Evolutionary conservation across 1,140 invertebrate species (phyloP).

Genomic region (Scaptomyza montana): DNA sequence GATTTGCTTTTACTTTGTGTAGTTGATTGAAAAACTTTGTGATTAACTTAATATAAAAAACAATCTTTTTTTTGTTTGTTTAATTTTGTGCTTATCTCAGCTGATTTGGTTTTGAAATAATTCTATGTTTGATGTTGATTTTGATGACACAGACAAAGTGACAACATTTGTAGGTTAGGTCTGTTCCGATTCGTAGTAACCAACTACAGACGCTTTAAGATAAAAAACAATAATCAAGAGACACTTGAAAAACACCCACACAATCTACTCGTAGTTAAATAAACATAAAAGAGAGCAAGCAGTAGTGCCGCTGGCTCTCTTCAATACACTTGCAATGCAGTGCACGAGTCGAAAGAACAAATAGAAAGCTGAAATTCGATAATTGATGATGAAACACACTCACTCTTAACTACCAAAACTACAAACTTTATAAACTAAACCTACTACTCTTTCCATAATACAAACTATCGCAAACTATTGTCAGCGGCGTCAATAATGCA

Average conservation of each 20-base stretch:
- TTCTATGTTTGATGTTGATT: constrained; percentile 35
- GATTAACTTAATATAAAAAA: constrained; percentile 2
- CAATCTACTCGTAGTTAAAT: constrained; percentile 23
- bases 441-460: constrained; percentile 79
- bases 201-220: constrained; percentile 24
- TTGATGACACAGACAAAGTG: constrained; percentile 44
- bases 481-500: constrained; percentile 81
- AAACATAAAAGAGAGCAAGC: constrained; percentile 20
- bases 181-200: constrained; percentile 37
- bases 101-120: constrained; percentile 35
- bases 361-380: background rate
- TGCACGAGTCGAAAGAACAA: constrained; percentile 23
- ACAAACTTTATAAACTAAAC: constrained; percentile 48
- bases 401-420: constrained; percentile 54
- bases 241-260: constrained; percentile 19
- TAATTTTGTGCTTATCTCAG: constrained; percentile 40
- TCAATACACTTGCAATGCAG: constrained; percentile 23
- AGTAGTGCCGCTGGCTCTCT: constrained; percentile 40
- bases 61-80: constrained; percentile 9
- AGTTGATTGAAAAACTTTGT: constrained; percentile 36
- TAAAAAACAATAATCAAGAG: background rate
- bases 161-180: constrained; percentile 30
- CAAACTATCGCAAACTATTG: constrained; percentile 76
- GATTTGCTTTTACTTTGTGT: constrained; percentile 55
- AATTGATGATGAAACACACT: constrained; percentile 37